These are phyloP conservation scores for Brachyopa scutellaris DNA, from an alignment of 2,888 invertebrate species.

Conservation along the genomic window DNA sequence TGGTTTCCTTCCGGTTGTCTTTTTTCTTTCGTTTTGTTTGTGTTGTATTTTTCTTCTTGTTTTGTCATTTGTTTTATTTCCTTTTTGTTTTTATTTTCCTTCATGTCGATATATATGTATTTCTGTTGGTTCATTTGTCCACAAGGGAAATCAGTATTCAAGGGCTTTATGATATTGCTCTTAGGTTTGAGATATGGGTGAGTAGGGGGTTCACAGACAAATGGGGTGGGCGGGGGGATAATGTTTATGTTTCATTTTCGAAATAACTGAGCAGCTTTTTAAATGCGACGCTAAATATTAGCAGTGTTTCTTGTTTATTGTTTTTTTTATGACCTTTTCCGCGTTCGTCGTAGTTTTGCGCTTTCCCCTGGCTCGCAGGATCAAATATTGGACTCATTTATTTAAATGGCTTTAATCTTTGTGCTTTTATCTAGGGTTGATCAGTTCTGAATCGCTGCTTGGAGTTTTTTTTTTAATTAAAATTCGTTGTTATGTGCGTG, in stretches of 20 bases:
- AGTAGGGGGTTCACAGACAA: not conserved
- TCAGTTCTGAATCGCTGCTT: not conserved
- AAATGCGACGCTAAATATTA: slow-evolving; percentile 44
- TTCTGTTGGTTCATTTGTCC: slow-evolving; percentile 28
- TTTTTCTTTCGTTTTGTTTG: not conserved
- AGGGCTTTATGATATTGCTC: slow-evolving; percentile 32
- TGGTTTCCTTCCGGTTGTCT: slow-evolving; percentile 49
- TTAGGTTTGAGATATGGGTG: not conserved
- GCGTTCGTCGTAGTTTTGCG: not conserved
- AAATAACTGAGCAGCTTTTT: slow-evolving; percentile 35
- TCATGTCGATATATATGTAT: no score
- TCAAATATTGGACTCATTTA: slow-evolving; percentile 40
- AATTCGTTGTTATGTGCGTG: slow-evolving; percentile 5
- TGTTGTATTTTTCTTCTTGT: not conserved
- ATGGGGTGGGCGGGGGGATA: not conserved
- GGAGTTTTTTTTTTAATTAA: slow-evolving; percentile 3
- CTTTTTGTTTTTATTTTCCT: not conserved
- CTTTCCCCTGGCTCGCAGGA: not conserved
- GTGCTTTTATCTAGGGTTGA: not conserved
- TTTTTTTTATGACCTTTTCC: not conserved
- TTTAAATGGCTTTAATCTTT: slow-evolving; percentile 22
- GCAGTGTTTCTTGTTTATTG: slow-evolving; percentile 2
- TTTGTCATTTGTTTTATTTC: slow-evolving; percentile 11
- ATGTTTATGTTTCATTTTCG: slow-evolving; percentile 44
- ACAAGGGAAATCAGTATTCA: slow-evolving; percentile 52